Evolutionary conservation across 2,797 vertebrate species (phyloP).

Genomic region (Micropoecilia bifurca): DNA sequence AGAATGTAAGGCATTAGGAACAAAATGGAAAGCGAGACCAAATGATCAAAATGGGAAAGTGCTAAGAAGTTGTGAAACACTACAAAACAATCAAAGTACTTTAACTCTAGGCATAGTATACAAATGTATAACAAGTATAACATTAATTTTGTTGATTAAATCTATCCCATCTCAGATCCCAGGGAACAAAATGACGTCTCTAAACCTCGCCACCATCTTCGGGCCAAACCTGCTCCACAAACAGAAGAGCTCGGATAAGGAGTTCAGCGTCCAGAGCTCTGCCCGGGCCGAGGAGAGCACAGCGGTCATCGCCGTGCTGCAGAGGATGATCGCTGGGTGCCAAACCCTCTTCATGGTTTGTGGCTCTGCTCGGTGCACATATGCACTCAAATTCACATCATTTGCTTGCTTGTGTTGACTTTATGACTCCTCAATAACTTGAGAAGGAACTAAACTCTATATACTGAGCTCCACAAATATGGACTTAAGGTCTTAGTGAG

Average conservation of each 20-base stretch:
- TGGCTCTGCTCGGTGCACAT: constrained; percentile 17
- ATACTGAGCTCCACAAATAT: constrained; percentile 4
- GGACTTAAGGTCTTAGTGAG: constrained; percentile 28
- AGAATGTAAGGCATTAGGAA: not conserved
- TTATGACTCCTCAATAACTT: constrained; percentile 20
- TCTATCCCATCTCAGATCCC: constrained; percentile 80
- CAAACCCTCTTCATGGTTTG: constrained; percentile 93
- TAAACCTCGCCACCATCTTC: constrained; percentile 96
- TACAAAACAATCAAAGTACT: too few relatives aligned
- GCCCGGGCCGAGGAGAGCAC: constrained; percentile 94
- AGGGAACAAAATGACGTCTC: constrained; percentile 96
- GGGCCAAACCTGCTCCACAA: constrained; percentile 96
- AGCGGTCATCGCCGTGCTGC: constrained; percentile 91
- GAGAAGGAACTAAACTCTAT: not conserved
- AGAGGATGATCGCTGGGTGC: constrained; percentile 92
- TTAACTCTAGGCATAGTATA: too few relatives aligned
- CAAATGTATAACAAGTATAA: not conserved
- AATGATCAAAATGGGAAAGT: not conserved
- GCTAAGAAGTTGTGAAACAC: not conserved
- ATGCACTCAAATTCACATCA: not conserved
- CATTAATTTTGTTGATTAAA: not conserved
- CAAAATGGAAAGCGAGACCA: not conserved
- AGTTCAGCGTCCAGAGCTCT: constrained; percentile 95
- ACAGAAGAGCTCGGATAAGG: constrained; percentile 94
- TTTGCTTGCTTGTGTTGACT: constrained; percentile 1